A percentile compares a stretch with the other conserved stretches of the same genome.
Evolutionary conservation across 2,888 invertebrate species (phyloP).

Genomic region (Miltochrista miniata): DNA sequence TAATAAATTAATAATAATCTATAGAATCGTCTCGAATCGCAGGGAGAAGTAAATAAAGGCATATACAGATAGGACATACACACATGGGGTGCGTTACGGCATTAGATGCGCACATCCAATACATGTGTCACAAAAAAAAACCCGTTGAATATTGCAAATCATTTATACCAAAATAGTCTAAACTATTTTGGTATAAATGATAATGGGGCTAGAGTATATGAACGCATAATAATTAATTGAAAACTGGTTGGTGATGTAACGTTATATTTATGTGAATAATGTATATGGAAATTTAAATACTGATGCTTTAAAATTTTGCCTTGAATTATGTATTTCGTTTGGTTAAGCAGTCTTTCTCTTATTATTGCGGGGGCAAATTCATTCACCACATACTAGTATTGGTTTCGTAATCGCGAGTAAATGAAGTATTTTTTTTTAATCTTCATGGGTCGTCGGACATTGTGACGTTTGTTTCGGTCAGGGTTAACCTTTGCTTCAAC

Average conservation of each 20-base stretch:
- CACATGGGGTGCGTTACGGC: no score
- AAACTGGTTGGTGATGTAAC: neutral
- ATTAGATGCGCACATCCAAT: no score
- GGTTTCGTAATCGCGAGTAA: neutral
- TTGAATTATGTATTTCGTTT: neutral
- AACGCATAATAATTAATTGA: neutral
- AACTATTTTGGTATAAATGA: no score
- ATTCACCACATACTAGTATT: constrained; percentile 5
- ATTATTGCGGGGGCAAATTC: constrained; percentile 7
- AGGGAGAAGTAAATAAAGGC: no score
- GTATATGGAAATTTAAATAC: neutral
- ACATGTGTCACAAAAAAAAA: no score
- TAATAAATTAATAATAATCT: no score
- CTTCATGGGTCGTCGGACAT: neutral
- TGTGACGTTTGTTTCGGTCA: no score
- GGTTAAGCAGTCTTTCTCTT: neutral
- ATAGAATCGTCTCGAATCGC: no score
- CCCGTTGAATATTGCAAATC: no score
- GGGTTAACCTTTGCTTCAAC: no score
- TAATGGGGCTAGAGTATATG: neutral
- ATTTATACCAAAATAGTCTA: no score
- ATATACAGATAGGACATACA: no score
- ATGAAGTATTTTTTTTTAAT: neutral
- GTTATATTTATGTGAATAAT: neutral
- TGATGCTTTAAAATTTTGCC: neutral